phyloP scores from a whole-genome alignment of 2,888 invertebrate genomes.

The Dynastes hyllus region DNA sequence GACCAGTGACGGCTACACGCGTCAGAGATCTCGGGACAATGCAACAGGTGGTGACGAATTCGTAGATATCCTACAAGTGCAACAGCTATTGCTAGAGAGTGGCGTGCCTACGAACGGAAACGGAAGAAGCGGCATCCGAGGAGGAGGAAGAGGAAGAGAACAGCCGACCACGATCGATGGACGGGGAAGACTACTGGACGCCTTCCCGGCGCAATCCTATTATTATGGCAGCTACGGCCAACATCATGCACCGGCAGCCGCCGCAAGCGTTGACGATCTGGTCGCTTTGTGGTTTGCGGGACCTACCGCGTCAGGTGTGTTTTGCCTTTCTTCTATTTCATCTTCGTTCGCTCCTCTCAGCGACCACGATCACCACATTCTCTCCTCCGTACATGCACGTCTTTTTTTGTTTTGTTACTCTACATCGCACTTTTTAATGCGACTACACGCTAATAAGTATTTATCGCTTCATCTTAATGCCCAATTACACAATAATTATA shows the following conservation, averaged over 20 bases:
- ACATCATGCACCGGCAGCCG: conserved; percentile 61
- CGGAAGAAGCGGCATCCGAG: conserved; percentile 55
- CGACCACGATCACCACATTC: conserved; percentile 5
- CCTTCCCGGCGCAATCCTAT: conserved; percentile 66
- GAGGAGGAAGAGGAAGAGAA: conserved; percentile 53
- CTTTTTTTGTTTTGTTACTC: neutral
- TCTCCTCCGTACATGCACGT: conserved; percentile 3
- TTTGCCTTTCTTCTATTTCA: conserved; percentile 33
- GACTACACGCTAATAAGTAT: neutral
- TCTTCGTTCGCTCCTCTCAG: conserved; percentile 24
- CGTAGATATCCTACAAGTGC: conserved; percentile 89
- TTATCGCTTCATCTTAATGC: too few species aligned
- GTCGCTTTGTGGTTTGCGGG: conserved; percentile 84
- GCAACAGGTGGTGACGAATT: conserved; percentile 76
- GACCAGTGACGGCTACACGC: conserved; percentile 61
- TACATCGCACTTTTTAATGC: too few species aligned
- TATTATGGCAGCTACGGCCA: conserved; percentile 62
- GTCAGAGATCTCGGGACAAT: conserved; percentile 62
- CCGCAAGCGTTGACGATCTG: conserved; percentile 80
- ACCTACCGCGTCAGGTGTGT: conserved; percentile 70
- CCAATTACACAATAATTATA: neutral
- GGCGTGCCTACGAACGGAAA: conserved; percentile 61
- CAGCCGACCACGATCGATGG: conserved; percentile 51
- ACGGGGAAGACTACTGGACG: conserved; percentile 64
- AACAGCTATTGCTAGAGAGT: conserved; percentile 79